Percentiles rank a stretch among this genome's conserved stretches.
phyloP scores from a whole-genome alignment of 2,888 invertebrate genomes.

The Ormyrus thymus region DNA sequence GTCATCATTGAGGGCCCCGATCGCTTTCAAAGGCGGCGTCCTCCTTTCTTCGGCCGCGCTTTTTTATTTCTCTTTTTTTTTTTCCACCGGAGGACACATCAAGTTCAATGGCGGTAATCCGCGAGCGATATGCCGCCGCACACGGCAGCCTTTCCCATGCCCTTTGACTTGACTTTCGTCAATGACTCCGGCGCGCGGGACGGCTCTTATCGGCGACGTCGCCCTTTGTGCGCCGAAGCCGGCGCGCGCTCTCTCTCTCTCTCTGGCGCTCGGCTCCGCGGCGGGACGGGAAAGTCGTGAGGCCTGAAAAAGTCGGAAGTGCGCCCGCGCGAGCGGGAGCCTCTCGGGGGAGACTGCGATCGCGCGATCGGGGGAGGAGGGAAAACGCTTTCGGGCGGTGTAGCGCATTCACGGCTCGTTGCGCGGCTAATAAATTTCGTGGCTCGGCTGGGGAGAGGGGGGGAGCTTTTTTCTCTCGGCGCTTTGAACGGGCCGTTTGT shows the following conservation, averaged over 20 bases:
- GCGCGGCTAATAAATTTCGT: slow-evolving; percentile 25
- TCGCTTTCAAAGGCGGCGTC: slow-evolving; percentile 46
- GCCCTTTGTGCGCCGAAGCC: background rate
- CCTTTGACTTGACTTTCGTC: slow-evolving; percentile 10
- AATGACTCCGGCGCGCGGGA: slow-evolving; percentile 21
- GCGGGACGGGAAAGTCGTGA: background rate
- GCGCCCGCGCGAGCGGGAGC: background rate
- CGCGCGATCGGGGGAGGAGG: background rate
- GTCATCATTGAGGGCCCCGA: slow-evolving; percentile 27
- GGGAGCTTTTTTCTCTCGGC: slow-evolving; percentile 11
- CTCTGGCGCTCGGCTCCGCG: background rate
- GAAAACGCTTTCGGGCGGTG: slow-evolving; percentile 23
- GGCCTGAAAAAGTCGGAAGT: background rate
- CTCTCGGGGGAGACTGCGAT: background rate
- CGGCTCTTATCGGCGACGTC: background rate
- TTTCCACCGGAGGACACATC: background rate
- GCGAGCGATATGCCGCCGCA: slow-evolving; percentile 26
- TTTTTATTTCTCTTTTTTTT: background rate
- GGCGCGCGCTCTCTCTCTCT: background rate
- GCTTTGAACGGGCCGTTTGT: no score
- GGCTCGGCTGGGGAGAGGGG: background rate
- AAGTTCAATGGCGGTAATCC: slow-evolving; percentile 41
- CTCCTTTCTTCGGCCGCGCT: background rate
- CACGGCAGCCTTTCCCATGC: slow-evolving; percentile 34
- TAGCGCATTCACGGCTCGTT: slow-evolving; percentile 45